These are phyloP conservation scores for Otis tarda DNA, from an alignment of 2,113 vertebrate species.

Conservation along the genomic window DNA sequence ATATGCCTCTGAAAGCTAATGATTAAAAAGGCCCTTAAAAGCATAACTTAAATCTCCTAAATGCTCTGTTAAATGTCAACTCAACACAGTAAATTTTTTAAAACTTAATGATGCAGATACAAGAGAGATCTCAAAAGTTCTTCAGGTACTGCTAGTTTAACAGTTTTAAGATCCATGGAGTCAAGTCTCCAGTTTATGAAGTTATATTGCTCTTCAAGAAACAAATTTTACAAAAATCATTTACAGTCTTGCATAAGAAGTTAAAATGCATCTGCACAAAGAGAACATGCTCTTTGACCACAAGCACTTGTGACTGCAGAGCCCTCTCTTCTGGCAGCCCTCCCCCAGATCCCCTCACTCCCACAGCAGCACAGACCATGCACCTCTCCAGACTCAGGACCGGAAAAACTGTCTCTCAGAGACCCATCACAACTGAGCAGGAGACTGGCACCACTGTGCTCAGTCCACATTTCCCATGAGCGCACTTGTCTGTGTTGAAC, in stretches of 20 bases:
- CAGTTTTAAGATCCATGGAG: not conserved
- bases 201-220: not conserved
- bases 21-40: not conserved
- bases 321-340: not conserved
- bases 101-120: not conserved
- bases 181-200: not conserved
- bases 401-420: not conserved
- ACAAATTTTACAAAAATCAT: not conserved
- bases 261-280: not conserved
- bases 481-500: not conserved
- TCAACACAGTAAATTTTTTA: not conserved
- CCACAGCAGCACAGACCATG: not conserved
- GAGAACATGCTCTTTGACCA: not conserved
- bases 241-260: not conserved
- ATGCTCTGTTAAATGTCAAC: not conserved
- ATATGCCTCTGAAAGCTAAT: not conserved
- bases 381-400: not conserved
- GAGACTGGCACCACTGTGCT: not conserved
- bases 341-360: not conserved
- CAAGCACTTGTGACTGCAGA: not conserved
- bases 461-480: not conserved
- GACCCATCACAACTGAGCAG: fast-evolving
- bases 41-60: not conserved
- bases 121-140: not conserved
- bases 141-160: not conserved